These are phyloP conservation scores for Ovis aries DNA, from an alignment of 2,113 vertebrate species.

Conservation along the genomic window DNA sequence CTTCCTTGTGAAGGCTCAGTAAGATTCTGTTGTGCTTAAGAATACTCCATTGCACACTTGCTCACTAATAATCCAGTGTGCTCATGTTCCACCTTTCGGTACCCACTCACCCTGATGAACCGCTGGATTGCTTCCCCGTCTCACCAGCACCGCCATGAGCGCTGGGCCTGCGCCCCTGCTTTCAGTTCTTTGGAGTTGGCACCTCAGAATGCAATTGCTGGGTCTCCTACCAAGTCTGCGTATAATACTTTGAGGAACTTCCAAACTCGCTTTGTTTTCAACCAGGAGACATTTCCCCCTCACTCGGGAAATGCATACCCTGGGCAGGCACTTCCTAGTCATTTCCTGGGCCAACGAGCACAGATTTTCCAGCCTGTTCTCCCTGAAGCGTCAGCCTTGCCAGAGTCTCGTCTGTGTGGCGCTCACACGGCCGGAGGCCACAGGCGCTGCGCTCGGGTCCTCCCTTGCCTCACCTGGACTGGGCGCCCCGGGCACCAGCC, in stretches of 20 bases:
- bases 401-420: fast-evolving
- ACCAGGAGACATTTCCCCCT: not conserved
- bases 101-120: fast-evolving
- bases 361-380: not conserved
- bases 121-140: too few species aligned
- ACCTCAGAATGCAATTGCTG: not conserved
- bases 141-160: not conserved
- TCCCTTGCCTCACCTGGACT: not conserved
- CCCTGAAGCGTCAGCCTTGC: too few species aligned
- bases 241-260: not conserved
- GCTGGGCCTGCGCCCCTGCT: not conserved
- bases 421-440: not conserved
- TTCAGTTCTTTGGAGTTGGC: fast-evolving
- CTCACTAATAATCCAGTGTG: not conserved
- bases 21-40: fast-evolving
- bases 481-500: not conserved
- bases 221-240: not conserved
- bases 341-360: not conserved
- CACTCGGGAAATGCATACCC: not conserved
- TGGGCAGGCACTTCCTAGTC: not conserved
- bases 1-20: not conserved
- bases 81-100: fast-evolving
- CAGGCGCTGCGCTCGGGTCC: fast-evolving
- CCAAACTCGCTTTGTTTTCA: not conserved
- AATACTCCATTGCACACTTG: not conserved